Evolutionary conservation across 2,113 vertebrate genomes (phyloP).

Genomic region (Serinus canaria): DNA sequence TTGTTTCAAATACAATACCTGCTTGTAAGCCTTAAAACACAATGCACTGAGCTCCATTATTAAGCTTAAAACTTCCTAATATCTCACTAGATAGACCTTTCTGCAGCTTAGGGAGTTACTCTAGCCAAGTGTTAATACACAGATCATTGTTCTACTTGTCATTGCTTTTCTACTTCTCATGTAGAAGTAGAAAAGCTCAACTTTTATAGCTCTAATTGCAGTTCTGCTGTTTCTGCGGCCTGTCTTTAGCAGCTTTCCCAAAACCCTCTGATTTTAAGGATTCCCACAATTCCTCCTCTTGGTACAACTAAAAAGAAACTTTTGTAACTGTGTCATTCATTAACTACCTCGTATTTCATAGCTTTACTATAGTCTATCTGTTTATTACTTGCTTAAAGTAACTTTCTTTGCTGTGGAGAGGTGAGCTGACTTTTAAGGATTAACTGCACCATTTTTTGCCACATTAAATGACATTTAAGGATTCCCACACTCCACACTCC

Average conservation of each 20-base stretch:
- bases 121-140: background rate
- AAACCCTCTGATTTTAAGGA: background rate
- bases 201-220: background rate
- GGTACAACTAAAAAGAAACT: background rate
- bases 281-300: background rate
- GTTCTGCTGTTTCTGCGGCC: background rate
- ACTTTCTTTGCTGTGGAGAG: background rate
- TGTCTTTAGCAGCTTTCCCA: background rate
- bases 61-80: background rate
- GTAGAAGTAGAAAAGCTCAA: too few species aligned
- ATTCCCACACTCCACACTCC: background rate
- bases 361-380: background rate
- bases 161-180: background rate
- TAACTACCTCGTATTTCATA: background rate
- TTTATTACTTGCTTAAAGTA: background rate
- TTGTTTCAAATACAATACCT: background rate
- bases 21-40: background rate
- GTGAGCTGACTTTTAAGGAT: background rate
- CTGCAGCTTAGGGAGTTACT: background rate
- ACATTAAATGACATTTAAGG: background rate
- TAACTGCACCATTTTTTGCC: background rate
- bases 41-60: background rate
- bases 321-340: fast-evolving
- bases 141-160: background rate
- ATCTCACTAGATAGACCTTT: background rate